These are phyloP conservation scores for Anastrepha obliqua DNA, from an alignment of 1,140 invertebrate species.

Conservation along the genomic window DNA sequence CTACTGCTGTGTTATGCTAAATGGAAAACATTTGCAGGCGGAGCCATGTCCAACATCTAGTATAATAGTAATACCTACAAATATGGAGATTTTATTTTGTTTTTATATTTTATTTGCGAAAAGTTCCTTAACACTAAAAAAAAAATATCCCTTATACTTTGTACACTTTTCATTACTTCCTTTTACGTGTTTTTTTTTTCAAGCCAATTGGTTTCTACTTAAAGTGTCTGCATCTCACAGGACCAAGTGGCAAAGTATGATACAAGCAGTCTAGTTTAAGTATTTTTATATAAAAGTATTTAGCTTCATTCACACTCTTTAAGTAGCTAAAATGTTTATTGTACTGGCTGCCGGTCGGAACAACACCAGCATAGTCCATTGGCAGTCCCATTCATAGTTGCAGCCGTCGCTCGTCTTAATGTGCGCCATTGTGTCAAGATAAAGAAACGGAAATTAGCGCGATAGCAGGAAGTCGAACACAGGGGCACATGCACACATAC, in stretches of 20 bases:
- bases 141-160: neutral
- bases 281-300: no score
- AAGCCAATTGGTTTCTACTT: neutral
- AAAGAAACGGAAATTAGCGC: constrained; percentile 74
- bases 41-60: no score
- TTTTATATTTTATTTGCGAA: no score
- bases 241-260: neutral
- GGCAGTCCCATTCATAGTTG: neutral
- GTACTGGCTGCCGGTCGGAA: neutral
- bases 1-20: no score
- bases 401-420: constrained; percentile 65
- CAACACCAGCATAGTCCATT: neutral
- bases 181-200: neutral
- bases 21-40: no score
- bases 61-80: no score
- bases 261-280: no score
- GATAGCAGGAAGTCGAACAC: constrained; percentile 71
- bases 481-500: constrained; percentile 46
- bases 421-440: constrained; percentile 74
- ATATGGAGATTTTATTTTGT: no score
- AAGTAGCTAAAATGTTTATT: neutral
- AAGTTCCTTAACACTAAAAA: no score
- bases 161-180: neutral
- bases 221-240: neutral
- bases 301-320: neutral